Evolutionary conservation across 2,888 invertebrate genomes (phyloP), one percentile per base, ranked within the genome.

Genomic region (Drosophila quinaria): DNA sequence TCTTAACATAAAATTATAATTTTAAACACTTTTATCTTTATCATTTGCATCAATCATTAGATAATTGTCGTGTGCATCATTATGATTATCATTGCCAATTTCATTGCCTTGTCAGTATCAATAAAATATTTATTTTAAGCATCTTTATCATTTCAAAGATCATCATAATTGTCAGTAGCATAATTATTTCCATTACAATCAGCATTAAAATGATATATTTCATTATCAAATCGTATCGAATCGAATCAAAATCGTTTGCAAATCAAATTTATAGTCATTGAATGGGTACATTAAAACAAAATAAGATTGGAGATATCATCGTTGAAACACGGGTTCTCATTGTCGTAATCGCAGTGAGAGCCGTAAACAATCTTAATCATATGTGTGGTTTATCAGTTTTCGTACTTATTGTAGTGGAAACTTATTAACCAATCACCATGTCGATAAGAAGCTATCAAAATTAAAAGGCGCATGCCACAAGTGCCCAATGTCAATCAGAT

Each of bases 341-440:
- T 25, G n/a, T 15, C 47, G 42, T 55, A 70, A 71, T 71, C 59
- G 37, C 37, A 2, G 17, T 50, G 46, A 33, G 31, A 19, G 50
- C 47, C 69, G 61, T 64, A 62, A 61, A 69, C 64, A 62, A 64
- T 76, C 15, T 35, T 59, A 68, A 76, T 76, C 75, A 61, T 19
- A 9, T 29, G 29, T 5, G 50, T 47, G 61, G 11, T 37, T 71
- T 69, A 69, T 71, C 56, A 60, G 52, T 2, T 5, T 37, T 37
- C 6, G 37, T 37, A 37, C 37, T n/a, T 37, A n/a, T 46, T 2
- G n/a, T 25, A 42, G 39, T 35, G 39, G 46, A 67, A 37, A 47
- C 31, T 13, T 46, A 52, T 33, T 15, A 47, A 9, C 31, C 39
- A 51, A 19, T 39, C 29, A 52, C 44, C 50, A 25, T 4, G 39